Percentiles rank a stretch among this genome's conserved stretches.
These are phyloP conservation scores for Trididemnum nubilum DNA, from an alignment of 23 tunicate genomes.

Conservation along the genomic window DNA sequence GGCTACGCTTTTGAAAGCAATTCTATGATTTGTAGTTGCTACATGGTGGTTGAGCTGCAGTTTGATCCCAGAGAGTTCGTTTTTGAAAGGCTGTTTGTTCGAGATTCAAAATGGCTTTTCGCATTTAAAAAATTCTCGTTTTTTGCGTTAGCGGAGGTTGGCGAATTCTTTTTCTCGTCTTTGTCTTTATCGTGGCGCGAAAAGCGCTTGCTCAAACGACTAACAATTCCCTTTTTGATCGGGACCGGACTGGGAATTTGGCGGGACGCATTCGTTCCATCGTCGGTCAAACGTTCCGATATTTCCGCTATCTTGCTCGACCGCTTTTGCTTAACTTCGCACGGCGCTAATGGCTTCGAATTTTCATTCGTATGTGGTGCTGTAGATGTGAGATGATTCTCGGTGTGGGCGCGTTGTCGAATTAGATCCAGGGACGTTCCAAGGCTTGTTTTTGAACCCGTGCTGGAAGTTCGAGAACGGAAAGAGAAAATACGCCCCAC, in stretches of 20 bases:
- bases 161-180: not conserved
- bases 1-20: too few species aligned
- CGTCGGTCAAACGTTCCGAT: slow-evolving; percentile 24
- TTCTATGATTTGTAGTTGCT: too few species aligned
- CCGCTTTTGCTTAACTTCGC: not conserved
- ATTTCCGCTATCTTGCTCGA: slow-evolving; percentile 35
- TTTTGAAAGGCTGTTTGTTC: slow-evolving; percentile 17
- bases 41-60: too few species aligned
- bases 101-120: slow-evolving; percentile 26
- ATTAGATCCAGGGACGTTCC: not conserved
- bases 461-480: not conserved
- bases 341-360: not conserved
- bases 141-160: not conserved
- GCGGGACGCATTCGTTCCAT: slow-evolving; percentile 9
- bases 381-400: not conserved
- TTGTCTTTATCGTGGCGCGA: slow-evolving; percentile 13
- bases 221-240: slow-evolving; percentile 40
- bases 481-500: not conserved
- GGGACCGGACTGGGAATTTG: slow-evolving; percentile 13
- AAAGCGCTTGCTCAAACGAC: slow-evolving; percentile 61
- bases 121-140: slow-evolving; percentile 19
- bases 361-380: not conserved
- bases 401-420: not conserved
- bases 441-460: not conserved
- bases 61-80: not conserved